These are phyloP conservation scores for Andrena fulva DNA, from an alignment of 2,888 invertebrate genomes.

Conservation along the genomic window DNA sequence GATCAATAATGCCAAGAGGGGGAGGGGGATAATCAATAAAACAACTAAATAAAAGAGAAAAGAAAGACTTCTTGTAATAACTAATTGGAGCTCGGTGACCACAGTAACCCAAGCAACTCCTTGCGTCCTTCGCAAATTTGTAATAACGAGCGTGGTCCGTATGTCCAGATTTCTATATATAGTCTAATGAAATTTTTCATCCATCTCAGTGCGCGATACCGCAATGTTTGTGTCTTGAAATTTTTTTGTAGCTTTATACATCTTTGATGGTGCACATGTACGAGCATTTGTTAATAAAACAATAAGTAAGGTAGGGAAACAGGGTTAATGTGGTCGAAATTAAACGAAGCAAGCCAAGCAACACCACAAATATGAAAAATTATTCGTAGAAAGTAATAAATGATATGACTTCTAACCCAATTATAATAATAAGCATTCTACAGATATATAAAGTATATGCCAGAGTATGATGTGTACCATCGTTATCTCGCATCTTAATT, in stretches of 20 bases:
- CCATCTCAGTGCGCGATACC: conserved; percentile 64
- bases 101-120: conserved; percentile 83
- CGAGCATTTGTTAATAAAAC: conserved; percentile 79
- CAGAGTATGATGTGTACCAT: conserved; percentile 62
- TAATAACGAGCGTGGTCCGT: conserved; percentile 67
- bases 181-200: conserved; percentile 50
- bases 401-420: conserved; percentile 61
- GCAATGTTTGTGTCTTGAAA: conserved; percentile 57
- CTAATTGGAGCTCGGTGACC: conserved; percentile 84
- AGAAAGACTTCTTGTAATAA: conserved; percentile 62
- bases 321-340: conserved; percentile 84
- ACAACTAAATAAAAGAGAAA: conserved; percentile 53
- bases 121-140: conserved; percentile 74
- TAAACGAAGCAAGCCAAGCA: conserved; percentile 81
- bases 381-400: conserved; percentile 63
- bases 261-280: conserved; percentile 77
- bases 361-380: conserved; percentile 75
- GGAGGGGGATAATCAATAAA: conserved; percentile 25
- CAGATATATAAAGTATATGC: conserved; percentile 65
- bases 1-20: conserved; percentile 65
- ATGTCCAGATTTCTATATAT: conserved; percentile 52
- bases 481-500: conserved; percentile 8
- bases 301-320: conserved; percentile 81
- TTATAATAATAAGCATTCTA: conserved; percentile 73
- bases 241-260: conserved; percentile 60